Conservation (phyloP, 1,140 invertebrate genomes). For the Babylonia areolata region DNA sequence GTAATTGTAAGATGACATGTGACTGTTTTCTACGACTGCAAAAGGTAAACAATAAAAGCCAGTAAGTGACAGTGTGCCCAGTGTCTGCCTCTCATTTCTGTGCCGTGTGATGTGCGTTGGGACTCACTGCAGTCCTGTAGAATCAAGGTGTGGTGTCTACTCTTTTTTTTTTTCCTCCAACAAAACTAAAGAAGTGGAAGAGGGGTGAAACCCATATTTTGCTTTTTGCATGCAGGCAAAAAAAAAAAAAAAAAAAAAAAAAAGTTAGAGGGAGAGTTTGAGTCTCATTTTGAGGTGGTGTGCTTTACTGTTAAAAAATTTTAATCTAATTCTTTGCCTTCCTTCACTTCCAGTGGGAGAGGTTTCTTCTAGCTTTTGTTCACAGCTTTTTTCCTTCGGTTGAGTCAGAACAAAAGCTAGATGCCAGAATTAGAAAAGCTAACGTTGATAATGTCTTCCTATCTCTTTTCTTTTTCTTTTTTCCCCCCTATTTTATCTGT, state of each 20-base stretch:
- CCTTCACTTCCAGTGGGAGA: too few relatives aligned
- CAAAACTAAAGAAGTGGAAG: not conserved
- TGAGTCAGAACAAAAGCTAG: too few relatives aligned
- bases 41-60: constrained; percentile 33
- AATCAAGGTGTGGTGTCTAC: constrained; percentile 52
- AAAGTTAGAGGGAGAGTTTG: not conserved
- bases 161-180: not conserved
- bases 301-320: constrained; percentile 39
- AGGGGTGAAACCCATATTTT: not conserved
- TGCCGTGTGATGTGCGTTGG: constrained; percentile 39
- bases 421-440: too few relatives aligned
- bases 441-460: too few relatives aligned
- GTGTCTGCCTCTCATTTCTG: constrained; percentile 54
- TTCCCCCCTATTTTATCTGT: too few relatives aligned
- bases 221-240: constrained; percentile 3
- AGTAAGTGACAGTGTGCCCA: constrained; percentile 67
- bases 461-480: too few relatives aligned
- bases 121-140: not conserved
- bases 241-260: not conserved
- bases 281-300: constrained; percentile 44
- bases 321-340: not conserved
- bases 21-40: constrained; percentile 30
- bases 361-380: too few relatives aligned
- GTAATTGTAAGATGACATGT: not conserved
- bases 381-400: too few relatives aligned